Percentiles rank a stretch among this genome's conserved stretches.
phyloP scores from a whole-genome alignment of 2,113 vertebrate species.

The Calcarius ornatus region DNA sequence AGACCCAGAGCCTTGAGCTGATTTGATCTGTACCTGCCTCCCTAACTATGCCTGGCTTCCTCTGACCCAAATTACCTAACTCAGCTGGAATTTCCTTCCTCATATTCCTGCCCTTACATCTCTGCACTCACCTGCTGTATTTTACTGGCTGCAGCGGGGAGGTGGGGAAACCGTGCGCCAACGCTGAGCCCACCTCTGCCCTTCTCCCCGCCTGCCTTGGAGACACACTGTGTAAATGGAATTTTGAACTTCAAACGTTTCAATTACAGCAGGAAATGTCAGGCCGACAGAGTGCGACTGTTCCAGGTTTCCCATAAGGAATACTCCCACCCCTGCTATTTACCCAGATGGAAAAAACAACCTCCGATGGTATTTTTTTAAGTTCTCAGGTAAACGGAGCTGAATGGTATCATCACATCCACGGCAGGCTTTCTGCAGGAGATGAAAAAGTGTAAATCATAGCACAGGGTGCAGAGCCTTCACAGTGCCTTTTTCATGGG shows the following conservation, averaged over 20 bases:
- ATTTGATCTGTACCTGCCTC: slow-evolving; percentile 48
- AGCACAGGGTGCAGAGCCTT: neutral
- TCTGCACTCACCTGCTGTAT: slow-evolving; percentile 37
- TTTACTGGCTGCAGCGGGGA: neutral
- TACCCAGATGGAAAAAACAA: slow-evolving; percentile 46
- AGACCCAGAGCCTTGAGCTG: neutral
- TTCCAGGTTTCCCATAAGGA: slow-evolving; percentile 54
- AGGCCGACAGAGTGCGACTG: slow-evolving; percentile 53
- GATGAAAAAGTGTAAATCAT: slow-evolving; percentile 44
- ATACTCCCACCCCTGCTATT: slow-evolving; percentile 50
- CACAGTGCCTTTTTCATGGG: slow-evolving; percentile 47
- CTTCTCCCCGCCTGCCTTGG: neutral
- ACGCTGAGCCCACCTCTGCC: neutral
- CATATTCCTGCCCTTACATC: slow-evolving; percentile 54
- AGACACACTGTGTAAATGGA: slow-evolving; percentile 49
- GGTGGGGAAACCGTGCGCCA: neutral
- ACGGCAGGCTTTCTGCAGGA: slow-evolving; percentile 30
- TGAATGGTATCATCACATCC: slow-evolving; percentile 54
- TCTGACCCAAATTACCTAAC: slow-evolving; percentile 65
- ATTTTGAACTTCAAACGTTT: slow-evolving; percentile 52
- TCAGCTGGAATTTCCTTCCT: slow-evolving; percentile 64
- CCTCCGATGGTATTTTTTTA: slow-evolving; percentile 17
- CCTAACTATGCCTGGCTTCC: slow-evolving; percentile 27
- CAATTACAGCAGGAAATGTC: slow-evolving; percentile 59
- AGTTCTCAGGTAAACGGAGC: slow-evolving; percentile 51